These are phyloP conservation scores for Mesorhabditis sp. DNA, from an alignment of 2,888 invertebrate species.

Conservation along the genomic window DNA sequence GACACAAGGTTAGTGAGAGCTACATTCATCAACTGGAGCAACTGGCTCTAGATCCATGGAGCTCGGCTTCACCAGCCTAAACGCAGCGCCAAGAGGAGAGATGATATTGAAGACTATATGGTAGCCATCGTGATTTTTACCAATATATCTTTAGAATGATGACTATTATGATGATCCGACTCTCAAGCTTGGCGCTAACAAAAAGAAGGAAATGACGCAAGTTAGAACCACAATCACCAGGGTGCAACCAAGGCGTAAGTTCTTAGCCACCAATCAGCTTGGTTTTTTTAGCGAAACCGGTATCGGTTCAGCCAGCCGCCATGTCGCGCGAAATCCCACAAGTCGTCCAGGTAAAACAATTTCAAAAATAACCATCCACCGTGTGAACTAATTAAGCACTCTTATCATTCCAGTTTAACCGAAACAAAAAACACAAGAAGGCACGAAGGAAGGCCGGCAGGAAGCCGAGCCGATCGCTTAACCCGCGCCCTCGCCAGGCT, in stretches of 20 bases:
- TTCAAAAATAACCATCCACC: too few species aligned
- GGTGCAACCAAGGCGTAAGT: not conserved
- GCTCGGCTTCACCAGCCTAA: not conserved
- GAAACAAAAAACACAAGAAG: too few species aligned
- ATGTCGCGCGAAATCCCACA: too few species aligned
- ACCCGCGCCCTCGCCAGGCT: too few species aligned
- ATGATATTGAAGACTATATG: not conserved
- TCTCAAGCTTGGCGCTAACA: not conserved
- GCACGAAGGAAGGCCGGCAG: too few species aligned
- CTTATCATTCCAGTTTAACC: too few species aligned
- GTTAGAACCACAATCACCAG: not conserved
- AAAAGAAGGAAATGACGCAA: not conserved
- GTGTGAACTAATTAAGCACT: too few species aligned
- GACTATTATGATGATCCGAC: not conserved
- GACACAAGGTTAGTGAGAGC: not conserved
- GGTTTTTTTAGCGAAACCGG: too few species aligned
- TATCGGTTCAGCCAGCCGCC: too few species aligned
- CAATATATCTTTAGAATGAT: not conserved
- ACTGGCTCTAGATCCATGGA: not conserved
- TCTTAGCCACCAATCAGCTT: too few species aligned
- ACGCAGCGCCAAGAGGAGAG: conserved; percentile 1
- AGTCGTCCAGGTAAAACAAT: too few species aligned
- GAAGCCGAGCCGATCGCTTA: too few species aligned
- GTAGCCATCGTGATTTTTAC: not conserved
- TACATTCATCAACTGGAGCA: not conserved